Percentiles rank a stretch among this genome's conserved stretches.
phyloP scores from a whole-genome alignment of 2,797 vertebrate genomes.

The Pogonophryne albipinna region DNA sequence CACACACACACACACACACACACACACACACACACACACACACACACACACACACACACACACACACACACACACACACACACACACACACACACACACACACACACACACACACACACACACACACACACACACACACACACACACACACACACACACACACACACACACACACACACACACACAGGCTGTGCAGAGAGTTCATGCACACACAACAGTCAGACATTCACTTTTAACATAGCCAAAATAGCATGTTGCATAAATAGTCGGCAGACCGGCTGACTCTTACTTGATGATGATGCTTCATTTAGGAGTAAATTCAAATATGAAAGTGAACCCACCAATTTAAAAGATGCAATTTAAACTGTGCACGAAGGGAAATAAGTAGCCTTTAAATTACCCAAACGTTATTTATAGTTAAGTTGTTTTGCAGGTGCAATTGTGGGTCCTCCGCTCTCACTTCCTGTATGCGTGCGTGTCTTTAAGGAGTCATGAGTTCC shows the following conservation, averaged over 20 bases:
- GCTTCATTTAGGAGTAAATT: conserved; percentile 23
- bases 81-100: conserved; percentile 17
- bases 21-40: conserved; percentile 17
- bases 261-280: conserved; percentile 42
- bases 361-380: conserved; percentile 29
- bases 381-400: conserved; percentile 45
- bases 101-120: conserved; percentile 20
- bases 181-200: conserved; percentile 10
- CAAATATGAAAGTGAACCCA: conserved; percentile 32
- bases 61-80: conserved; percentile 22
- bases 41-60: conserved; percentile 20
- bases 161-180: conserved; percentile 17
- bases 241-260: conserved; percentile 47
- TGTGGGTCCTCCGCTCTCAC: conserved; percentile 18
- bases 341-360: conserved; percentile 57
- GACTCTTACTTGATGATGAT: conserved; percentile 51
- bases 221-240: conserved; percentile 25
- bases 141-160: conserved; percentile 15
- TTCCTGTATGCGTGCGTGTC: conserved; percentile 34
- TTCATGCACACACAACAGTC: conserved; percentile 7
- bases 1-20: conserved; percentile 21
- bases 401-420: conserved; percentile 33
- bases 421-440: conserved; percentile 29
- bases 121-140: conserved; percentile 22
- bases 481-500: conserved; percentile 38